Conservation (phyloP, 2,113 vertebrate species). For the Climacteris rufus region DNA sequence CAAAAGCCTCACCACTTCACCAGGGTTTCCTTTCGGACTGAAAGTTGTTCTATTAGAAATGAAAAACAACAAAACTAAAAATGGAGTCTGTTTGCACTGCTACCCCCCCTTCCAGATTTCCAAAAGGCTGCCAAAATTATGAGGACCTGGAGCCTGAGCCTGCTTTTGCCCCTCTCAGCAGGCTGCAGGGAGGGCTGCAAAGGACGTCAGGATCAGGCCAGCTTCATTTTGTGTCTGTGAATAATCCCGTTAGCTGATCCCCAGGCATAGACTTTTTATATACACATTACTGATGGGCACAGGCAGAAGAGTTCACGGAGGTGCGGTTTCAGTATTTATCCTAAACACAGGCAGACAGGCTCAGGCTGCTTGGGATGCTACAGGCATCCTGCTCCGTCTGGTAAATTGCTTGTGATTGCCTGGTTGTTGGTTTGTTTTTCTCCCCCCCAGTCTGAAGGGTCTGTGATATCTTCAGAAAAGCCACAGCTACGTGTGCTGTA, state of each 20-base stretch:
- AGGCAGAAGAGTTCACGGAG: conserved; percentile 47
- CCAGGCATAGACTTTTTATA: conserved; percentile 47
- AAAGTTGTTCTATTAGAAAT: conserved; percentile 39
- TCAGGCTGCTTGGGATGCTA: conserved; percentile 62
- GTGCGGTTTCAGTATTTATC: conserved; percentile 49
- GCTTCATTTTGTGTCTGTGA: conserved; percentile 53
- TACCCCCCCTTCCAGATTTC: not conserved
- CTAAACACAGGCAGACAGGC: conserved; percentile 49
- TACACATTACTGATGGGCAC: conserved; percentile 39
- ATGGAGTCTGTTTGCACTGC: not conserved
- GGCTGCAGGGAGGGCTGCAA: not conserved
- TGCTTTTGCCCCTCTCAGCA: not conserved
- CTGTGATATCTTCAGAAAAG: conserved; percentile 1
- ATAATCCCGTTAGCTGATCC: conserved; percentile 66
- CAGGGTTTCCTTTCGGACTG: conserved; percentile 1
- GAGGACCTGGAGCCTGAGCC: not conserved
- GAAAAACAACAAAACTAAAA: not conserved
- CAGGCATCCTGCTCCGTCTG: conserved; percentile 39
- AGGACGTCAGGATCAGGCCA: not conserved
- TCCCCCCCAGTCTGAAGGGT: not conserved
- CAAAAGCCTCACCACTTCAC: conserved; percentile 62
- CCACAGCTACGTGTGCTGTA: not conserved
- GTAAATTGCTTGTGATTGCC: conserved; percentile 48
- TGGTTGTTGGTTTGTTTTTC: conserved; percentile 33
- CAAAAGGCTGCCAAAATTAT: not conserved